Base-by-base conservation (phyloP, 2,113 vertebrate genomes). In the Mobula birostris region DNA sequence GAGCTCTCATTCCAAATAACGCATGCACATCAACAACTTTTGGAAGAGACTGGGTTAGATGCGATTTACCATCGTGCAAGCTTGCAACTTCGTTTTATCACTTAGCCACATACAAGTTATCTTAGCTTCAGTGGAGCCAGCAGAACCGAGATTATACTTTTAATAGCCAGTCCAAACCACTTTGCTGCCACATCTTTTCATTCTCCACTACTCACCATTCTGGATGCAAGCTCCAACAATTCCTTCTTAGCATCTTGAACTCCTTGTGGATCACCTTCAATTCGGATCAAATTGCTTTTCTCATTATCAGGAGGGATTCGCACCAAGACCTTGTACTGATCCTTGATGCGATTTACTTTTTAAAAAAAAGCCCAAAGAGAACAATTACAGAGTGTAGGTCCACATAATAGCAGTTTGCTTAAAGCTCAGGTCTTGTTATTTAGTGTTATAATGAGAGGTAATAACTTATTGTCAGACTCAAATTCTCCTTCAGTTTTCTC, bases 241-340 rank as follows among this genome's bases (percentile, higher is more conserved):
- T 99, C 98, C 96, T 98, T 98, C 97, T 98, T 99, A 96, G 99
- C 98, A 95, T 99, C 98, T 96, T 98, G 98, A 87, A 99, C 99
- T 17, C 99, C 99, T 96, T 99, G 98, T 32, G 99, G 99, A 96
- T 99, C 98, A 79, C 99, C 99, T 96, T 99, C 99, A 7, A 99
- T 99, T 94, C 99, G 98, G 96, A 99, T 98, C 96, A 99, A 96
- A 97, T 97, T 98, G 97, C 98, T 99, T 95, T 99, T 99, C 95
- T 99, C 99, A 1, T 98, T 98, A 96, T 99, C 99, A 1, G 98
- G 98, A 40, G 99, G 99, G 96, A 99, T 99, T 70, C 99, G 98
- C 95, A 99, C 99, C 27, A 98, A 99, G 95, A 99, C 99, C 97
- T 99, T 99, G 96, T 99, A 98, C 95, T 97, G 97, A 94, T 99